phyloP scores from a whole-genome alignment of 2,888 invertebrate genomes.

The Frankliniella intonsa region DNA sequence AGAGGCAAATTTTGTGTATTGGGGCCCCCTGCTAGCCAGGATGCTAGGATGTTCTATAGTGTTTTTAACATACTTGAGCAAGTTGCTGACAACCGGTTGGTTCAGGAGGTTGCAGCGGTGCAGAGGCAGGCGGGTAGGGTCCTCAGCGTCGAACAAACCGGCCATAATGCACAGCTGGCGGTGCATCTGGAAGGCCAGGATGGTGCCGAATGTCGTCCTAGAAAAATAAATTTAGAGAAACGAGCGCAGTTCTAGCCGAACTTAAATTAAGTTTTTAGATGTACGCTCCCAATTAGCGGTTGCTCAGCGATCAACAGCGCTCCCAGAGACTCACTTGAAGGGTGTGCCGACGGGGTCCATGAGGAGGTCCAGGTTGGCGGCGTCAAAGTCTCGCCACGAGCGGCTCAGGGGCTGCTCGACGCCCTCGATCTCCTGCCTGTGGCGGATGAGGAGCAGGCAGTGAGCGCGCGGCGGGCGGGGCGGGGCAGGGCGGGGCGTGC shows the following conservation, averaged over 20 bases:
- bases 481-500: not conserved
- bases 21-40: too few species aligned
- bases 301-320: not conserved
- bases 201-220: not conserved
- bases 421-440: slow-evolving; percentile 1
- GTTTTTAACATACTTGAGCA: not conserved
- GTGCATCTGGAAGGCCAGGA: slow-evolving; percentile 21
- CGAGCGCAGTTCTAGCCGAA: too few species aligned
- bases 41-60: too few species aligned
- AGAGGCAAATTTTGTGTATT: too few species aligned
- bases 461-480: not conserved
- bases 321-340: not conserved
- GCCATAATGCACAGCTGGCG: not conserved
- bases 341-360: not conserved
- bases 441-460: not conserved
- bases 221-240: not conserved
- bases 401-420: not conserved
- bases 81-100: slow-evolving; percentile 2
- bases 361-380: slow-evolving; percentile 2
- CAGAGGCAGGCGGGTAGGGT: not conserved
- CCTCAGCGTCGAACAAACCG: slow-evolving; percentile 5
- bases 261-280: too few species aligned
- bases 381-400: slow-evolving; percentile 11
- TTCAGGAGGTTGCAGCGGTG: slow-evolving; percentile 19
- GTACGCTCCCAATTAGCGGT: too few species aligned